These are phyloP conservation scores for Atrichornis clamosus DNA, from an alignment of 2,113 vertebrate species.

Conservation along the genomic window DNA sequence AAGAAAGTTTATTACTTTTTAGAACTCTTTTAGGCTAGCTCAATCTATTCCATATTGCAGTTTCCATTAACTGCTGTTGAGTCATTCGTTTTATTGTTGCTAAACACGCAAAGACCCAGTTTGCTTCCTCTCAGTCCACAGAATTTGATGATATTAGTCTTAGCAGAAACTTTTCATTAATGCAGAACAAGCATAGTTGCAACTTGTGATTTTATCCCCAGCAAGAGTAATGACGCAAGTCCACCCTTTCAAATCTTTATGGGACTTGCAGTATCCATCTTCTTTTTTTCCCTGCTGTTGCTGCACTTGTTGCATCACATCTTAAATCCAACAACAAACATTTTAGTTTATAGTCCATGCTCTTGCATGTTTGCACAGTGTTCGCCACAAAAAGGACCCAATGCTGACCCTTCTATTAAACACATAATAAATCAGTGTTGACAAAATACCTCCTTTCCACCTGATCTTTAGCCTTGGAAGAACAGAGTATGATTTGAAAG, in stretches of 20 bases:
- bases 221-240: neutral
- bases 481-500: neutral
- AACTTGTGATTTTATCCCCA: neutral
- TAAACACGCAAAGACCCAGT: neutral
- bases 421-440: neutral
- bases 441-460: neutral
- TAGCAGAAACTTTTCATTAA: conserved; percentile 6
- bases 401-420: neutral
- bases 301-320: conserved; percentile 13
- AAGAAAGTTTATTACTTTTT: neutral
- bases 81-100: neutral
- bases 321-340: neutral
- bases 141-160: neutral
- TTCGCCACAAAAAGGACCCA: neutral
- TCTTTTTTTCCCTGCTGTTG: neutral
- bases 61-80: neutral
- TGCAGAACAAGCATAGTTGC: neutral
- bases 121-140: neutral
- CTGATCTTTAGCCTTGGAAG: neutral
- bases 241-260: neutral
- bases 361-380: neutral
- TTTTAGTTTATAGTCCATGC: neutral
- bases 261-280: neutral
- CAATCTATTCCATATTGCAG: neutral
- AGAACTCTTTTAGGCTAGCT: neutral